phyloP scores from a whole-genome alignment of 2,888 invertebrate genomes.

The Dorcus hopei region DNA sequence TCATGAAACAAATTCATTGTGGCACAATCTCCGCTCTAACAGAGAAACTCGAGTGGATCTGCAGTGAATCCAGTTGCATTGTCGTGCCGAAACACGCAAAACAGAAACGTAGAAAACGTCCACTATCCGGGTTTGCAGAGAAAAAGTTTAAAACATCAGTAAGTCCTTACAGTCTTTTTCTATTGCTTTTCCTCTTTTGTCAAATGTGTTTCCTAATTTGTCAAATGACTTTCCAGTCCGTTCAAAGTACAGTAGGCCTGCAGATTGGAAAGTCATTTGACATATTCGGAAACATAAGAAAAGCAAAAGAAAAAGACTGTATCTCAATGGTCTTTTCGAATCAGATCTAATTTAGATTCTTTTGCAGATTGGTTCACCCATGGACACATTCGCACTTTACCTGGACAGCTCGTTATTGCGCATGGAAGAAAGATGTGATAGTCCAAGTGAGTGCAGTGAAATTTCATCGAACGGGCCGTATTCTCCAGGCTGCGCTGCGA shows the following conservation, averaged over 20 bases:
- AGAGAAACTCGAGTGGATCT: conserved; percentile 38
- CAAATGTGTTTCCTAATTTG: no score
- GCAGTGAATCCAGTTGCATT: conserved; percentile 30
- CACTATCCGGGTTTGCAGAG: background rate
- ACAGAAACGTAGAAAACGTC: conserved; percentile 11
- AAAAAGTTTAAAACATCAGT: conserved; percentile 14
- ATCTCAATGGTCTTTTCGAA: background rate
- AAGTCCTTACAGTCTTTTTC: no score
- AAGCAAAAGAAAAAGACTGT: no score
- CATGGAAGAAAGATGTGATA: conserved; percentile 18
- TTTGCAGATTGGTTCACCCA: background rate
- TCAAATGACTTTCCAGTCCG: no score
- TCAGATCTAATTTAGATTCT: background rate
- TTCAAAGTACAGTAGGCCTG: no score
- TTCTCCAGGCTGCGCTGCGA: conserved; percentile 22
- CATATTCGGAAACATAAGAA: no score
- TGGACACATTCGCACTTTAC: background rate
- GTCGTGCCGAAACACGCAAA: conserved; percentile 12
- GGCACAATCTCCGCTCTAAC: conserved; percentile 35
- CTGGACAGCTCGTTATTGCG: background rate
- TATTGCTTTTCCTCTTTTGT: no score
- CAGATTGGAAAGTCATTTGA: no score
- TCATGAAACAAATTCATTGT: conserved; percentile 35
- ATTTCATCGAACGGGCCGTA: conserved; percentile 29
- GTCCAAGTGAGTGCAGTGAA: conserved; percentile 30